A percentile compares a stretch with the other conserved stretches of the same genome.
phyloP scores from a whole-genome alignment of 2,888 invertebrate species.

The Pegoplata infirma region DNA sequence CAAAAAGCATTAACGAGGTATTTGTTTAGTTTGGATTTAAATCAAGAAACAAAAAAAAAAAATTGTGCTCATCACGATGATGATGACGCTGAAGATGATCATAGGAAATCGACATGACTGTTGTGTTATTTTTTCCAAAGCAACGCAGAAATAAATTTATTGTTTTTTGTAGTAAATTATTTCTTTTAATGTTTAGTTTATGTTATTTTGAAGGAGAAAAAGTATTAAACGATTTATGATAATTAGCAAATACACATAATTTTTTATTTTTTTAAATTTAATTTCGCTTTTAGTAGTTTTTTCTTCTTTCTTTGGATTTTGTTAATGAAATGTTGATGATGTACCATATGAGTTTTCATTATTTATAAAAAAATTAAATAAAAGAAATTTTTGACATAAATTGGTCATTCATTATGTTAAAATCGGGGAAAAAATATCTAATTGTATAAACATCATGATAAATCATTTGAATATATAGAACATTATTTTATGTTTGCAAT shows the following conservation, averaged over 20 bases:
- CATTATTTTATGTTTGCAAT: too few relatives aligned
- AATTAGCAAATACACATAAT: slow-evolving; percentile 30
- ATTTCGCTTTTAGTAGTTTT: too few relatives aligned
- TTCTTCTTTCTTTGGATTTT: background rate
- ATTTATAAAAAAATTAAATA: slow-evolving; percentile 16
- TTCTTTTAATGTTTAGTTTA: slow-evolving; percentile 17
- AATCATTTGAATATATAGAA: too few relatives aligned
- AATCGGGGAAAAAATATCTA: too few relatives aligned
- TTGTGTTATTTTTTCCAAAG: slow-evolving; percentile 11
- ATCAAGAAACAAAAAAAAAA: slow-evolving; percentile 2
- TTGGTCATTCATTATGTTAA: slow-evolving; percentile 8
- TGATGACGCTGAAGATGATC: background rate
- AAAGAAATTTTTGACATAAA: slow-evolving; percentile 27
- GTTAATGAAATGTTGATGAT: slow-evolving; percentile 12
- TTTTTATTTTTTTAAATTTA: background rate
- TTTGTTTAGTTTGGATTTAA: slow-evolving; percentile 35
- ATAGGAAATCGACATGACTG: slow-evolving; percentile 11
- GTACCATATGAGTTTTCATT: slow-evolving; percentile 22
- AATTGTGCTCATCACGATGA: background rate
- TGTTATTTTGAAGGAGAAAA: slow-evolving; percentile 15
- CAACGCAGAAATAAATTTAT: slow-evolving; percentile 9
- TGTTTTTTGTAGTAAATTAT: slow-evolving; percentile 17
- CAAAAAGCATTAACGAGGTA: slow-evolving; percentile 19
- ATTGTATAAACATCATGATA: too few relatives aligned
- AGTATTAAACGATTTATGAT: slow-evolving; percentile 36